A percentile compares a stretch with the other conserved stretches of the same genome.
phyloP scores from a whole-genome alignment of 2,888 invertebrate species.

The Drosophila siamana region DNA sequence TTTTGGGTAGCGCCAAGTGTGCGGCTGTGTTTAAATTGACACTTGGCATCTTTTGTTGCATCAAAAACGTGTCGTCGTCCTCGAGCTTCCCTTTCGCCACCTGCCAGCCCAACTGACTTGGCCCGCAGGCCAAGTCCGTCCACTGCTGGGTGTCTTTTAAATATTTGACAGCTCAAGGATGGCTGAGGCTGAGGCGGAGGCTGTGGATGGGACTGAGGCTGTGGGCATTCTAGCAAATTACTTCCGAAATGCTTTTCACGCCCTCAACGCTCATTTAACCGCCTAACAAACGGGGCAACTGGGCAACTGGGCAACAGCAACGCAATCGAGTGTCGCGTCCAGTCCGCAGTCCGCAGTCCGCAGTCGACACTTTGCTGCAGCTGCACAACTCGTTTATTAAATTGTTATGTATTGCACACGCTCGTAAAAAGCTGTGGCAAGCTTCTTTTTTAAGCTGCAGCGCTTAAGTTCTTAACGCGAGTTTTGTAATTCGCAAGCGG shows the following conservation, averaged over 20 bases:
- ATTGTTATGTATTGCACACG: constrained; percentile 27
- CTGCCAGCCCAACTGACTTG: constrained; percentile 15
- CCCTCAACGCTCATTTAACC: constrained; percentile 21
- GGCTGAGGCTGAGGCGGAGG: too few species aligned
- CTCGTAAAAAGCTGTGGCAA: constrained; percentile 12
- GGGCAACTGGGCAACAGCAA: too few species aligned
- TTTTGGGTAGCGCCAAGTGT: constrained; percentile 54
- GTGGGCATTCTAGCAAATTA: constrained; percentile 61
- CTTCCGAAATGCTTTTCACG: constrained; percentile 63
- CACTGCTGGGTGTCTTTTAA: constrained; percentile 53
- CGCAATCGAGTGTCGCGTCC: too few species aligned
- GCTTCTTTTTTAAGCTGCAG: constrained; percentile 3
- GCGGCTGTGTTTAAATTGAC: constrained; percentile 78
- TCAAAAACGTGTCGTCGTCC: constrained; percentile 63
- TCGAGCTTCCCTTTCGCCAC: constrained; percentile 14
- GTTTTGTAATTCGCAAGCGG: constrained; percentile 28
- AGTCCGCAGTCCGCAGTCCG: too few species aligned
- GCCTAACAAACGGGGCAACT: background rate
- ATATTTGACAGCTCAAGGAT: constrained; percentile 60
- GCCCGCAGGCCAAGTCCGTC: constrained; percentile 26
- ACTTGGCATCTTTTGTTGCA: constrained; percentile 81
- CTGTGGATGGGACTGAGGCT: background rate
- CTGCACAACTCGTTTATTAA: constrained; percentile 29
- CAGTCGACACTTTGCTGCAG: background rate
- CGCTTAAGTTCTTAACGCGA: constrained; percentile 7